A percentile compares a stretch with the other conserved stretches of the same genome.
Conservation (phyloP, 2,888 invertebrate species). For the Pherbina coryleti region DNA sequence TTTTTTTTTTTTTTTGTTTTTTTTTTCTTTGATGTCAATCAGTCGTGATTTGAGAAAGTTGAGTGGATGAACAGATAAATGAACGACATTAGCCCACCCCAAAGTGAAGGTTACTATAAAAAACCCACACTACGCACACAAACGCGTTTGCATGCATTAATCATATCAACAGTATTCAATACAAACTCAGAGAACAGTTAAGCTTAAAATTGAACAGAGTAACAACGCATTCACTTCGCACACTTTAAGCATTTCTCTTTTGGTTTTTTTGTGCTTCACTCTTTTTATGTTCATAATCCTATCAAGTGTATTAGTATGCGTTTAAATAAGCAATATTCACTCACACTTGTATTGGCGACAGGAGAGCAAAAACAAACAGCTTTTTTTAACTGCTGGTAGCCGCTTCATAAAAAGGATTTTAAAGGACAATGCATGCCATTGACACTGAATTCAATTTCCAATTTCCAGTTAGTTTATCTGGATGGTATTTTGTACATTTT, state of each 20-base stretch:
- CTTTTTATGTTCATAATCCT: background rate
- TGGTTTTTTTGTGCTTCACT: background rate
- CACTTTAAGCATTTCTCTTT: background rate
- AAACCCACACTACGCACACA: background rate
- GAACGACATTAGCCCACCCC: background rate
- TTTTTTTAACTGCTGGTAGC: background rate
- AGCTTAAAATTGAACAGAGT: background rate
- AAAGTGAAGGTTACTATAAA: background rate
- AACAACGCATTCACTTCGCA: background rate
- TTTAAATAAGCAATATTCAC: background rate
- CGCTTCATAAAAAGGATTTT: background rate
- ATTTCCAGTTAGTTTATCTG: background rate
- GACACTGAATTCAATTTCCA: conserved; percentile 35
- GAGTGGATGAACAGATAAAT: background rate
- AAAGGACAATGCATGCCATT: conserved; percentile 21
- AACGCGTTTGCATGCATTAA: background rate
- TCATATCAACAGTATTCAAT: too few relatives aligned
- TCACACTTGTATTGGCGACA: background rate
- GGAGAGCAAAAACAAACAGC: background rate
- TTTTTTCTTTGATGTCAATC: conserved; percentile 30
- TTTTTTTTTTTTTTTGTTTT: conserved; percentile 18
- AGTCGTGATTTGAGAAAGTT: background rate
- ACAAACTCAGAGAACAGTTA: background rate
- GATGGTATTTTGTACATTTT: background rate
- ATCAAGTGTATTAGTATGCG: background rate